Conservation (phyloP, 2,888 invertebrate species). For the Theodoxus fluviatilis region DNA sequence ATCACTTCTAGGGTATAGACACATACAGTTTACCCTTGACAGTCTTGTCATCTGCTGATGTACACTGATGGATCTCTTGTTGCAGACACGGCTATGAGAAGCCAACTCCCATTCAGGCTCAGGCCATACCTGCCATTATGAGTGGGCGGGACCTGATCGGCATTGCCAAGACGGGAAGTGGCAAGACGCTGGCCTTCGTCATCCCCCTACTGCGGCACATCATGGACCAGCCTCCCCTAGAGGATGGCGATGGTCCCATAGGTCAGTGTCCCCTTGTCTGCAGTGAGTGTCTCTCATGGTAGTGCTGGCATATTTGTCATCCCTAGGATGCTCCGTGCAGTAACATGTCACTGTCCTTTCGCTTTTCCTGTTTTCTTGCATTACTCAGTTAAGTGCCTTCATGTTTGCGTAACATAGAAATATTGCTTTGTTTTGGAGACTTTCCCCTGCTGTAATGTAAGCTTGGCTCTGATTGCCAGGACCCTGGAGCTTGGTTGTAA, state of each 20-base stretch:
- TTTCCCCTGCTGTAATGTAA: too few relatives aligned
- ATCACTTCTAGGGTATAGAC: neutral
- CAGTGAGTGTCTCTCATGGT: too few relatives aligned
- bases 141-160: constrained; percentile 94
- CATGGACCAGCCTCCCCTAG: constrained; percentile 89
- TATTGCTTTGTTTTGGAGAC: too few relatives aligned
- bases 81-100: constrained; percentile 79
- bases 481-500: too few relatives aligned
- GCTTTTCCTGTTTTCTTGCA: too few relatives aligned
- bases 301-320: too few relatives aligned
- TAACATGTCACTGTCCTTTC: too few relatives aligned
- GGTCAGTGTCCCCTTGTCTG: too few relatives aligned
- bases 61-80: constrained; percentile 23
- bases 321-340: too few relatives aligned
- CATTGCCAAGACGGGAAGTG: constrained; percentile 98
- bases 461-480: too few relatives aligned
- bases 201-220: constrained; percentile 98
- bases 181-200: constrained; percentile 97
- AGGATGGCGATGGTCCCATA: constrained; percentile 96
- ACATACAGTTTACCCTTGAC: neutral
- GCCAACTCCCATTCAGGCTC: constrained; percentile 98
- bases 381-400: too few relatives aligned
- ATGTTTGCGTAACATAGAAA: too few relatives aligned
- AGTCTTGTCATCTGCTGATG: neutral
- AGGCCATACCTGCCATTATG: constrained; percentile 95